A percentile compares a stretch with the other conserved stretches of the same genome.
Conservation (phyloP, 2,888 invertebrate genomes). For the Perdita meconis region DNA sequence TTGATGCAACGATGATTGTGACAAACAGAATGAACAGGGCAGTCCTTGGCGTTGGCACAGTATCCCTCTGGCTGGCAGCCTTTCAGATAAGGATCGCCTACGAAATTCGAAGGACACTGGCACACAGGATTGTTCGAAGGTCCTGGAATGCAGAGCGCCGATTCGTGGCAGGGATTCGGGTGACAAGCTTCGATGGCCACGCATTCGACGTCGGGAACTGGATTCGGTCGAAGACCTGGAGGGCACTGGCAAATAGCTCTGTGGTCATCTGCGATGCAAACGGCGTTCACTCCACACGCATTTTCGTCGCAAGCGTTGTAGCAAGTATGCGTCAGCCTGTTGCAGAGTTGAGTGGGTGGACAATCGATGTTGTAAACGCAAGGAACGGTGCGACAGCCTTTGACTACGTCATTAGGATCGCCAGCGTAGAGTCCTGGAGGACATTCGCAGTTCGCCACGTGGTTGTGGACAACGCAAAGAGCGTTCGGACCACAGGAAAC, state of each 20-base stretch:
- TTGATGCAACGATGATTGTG: constrained; percentile 90
- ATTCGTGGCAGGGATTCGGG: constrained; percentile 92
- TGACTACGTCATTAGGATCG: constrained; percentile 91
- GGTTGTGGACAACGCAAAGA: constrained; percentile 94
- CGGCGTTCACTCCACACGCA: constrained; percentile 94
- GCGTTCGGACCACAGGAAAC: constrained; percentile 94
- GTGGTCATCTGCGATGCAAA: constrained; percentile 94
- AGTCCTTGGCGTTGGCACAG: constrained; percentile 91
- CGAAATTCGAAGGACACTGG: constrained; percentile 90
- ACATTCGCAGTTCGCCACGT: constrained; percentile 95
- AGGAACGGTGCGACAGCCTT: constrained; percentile 92
- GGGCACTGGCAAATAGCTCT: constrained; percentile 94
- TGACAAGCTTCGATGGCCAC: constrained; percentile 89
- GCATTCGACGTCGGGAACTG: constrained; percentile 93
- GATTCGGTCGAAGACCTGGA: constrained; percentile 92
- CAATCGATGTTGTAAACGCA: constrained; percentile 95
- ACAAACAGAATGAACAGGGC: constrained; percentile 91
- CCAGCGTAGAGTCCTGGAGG: constrained; percentile 94
- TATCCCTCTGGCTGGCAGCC: constrained; percentile 93
- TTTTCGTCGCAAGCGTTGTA: constrained; percentile 92
- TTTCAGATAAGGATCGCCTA: constrained; percentile 90
- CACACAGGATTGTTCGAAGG: constrained; percentile 90
- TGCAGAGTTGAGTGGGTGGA: constrained; percentile 91
- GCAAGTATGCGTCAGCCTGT: constrained; percentile 93
- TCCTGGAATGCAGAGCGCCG: constrained; percentile 91